phyloP scores from a whole-genome alignment of 2,888 invertebrate genomes.

The Trachelus iudaicus region DNA sequence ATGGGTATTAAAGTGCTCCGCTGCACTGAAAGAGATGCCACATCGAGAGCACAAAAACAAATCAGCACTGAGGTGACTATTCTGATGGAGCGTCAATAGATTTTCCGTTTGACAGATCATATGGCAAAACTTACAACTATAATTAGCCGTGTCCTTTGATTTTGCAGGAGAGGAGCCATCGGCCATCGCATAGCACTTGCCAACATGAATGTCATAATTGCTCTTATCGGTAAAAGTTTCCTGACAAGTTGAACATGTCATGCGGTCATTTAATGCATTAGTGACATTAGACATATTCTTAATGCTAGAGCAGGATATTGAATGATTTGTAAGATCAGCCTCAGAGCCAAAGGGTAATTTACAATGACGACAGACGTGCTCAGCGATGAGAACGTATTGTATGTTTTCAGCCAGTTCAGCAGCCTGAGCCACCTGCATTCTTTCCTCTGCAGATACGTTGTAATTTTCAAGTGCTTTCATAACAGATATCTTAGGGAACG shows the following conservation, averaged over 20 bases:
- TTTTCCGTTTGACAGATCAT: not conserved
- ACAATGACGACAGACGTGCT: constrained; percentile 49
- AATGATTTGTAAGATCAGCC: constrained; percentile 31
- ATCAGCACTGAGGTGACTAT: not conserved
- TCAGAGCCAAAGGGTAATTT: constrained; percentile 41
- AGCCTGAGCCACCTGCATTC: not conserved
- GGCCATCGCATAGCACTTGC: not conserved
- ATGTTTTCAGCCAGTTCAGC: not conserved
- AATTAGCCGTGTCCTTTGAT: not conserved
- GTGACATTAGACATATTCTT: not conserved
- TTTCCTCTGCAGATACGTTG: not conserved
- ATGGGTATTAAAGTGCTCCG: not conserved
- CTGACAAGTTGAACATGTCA: not conserved
- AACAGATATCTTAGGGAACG: constrained; percentile 48
- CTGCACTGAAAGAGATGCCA: not conserved
- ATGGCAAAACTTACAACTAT: not conserved
- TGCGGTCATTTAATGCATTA: not conserved
- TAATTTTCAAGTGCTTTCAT: constrained; percentile 16
- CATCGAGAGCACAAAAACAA: not conserved
- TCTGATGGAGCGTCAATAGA: not conserved
- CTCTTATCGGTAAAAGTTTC: not conserved
- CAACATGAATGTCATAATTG: not conserved
- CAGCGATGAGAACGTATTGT: constrained; percentile 50
- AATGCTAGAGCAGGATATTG: not conserved
- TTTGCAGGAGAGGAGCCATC: not conserved